Evolutionary conservation across 2,888 invertebrate species (phyloP).

Genomic region (Polyommatus iphigenia): DNA sequence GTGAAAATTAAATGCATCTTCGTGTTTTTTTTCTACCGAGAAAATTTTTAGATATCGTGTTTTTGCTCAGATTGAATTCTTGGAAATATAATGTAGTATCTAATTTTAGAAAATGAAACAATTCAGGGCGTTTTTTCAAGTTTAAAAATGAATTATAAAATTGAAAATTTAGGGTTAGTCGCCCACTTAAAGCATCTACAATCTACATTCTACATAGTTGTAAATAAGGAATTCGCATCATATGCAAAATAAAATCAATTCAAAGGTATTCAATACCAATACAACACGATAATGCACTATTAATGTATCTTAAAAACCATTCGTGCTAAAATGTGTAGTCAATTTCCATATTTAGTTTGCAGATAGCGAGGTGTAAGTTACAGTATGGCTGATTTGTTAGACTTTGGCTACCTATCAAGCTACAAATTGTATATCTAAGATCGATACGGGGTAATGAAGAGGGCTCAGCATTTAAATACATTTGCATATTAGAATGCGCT

Average conservation of each 20-base stretch:
- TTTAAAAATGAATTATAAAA: no score
- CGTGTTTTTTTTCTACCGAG: no score
- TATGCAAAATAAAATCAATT: neutral
- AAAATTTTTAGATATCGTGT: no score
- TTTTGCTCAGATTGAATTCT: no score
- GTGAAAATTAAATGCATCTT: no score
- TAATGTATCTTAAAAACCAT: neutral
- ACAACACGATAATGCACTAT: conserved; percentile 6
- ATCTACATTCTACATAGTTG: neutral
- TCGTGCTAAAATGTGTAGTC: conserved; percentile 21
- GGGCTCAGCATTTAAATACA: conserved; percentile 80
- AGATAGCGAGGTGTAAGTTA: conserved; percentile 36
- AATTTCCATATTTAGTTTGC: conserved; percentile 23
- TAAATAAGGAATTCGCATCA: neutral
- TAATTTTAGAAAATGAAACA: no score
- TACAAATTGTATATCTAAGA: conserved; percentile 80
- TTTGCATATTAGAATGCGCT: conserved; percentile 80
- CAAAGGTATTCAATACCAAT: neutral
- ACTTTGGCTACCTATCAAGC: conserved; percentile 70
- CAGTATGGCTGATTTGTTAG: conserved; percentile 61
- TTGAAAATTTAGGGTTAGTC: no score
- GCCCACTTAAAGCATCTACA: no score
- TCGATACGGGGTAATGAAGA: conserved; percentile 79
- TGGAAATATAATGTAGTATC: no score
- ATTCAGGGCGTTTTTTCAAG: no score